Evolutionary conservation across 1,140 invertebrate genomes (phyloP), one percentile per base, ranked within the genome.

Genomic region (Batillaria attramentaria): DNA sequence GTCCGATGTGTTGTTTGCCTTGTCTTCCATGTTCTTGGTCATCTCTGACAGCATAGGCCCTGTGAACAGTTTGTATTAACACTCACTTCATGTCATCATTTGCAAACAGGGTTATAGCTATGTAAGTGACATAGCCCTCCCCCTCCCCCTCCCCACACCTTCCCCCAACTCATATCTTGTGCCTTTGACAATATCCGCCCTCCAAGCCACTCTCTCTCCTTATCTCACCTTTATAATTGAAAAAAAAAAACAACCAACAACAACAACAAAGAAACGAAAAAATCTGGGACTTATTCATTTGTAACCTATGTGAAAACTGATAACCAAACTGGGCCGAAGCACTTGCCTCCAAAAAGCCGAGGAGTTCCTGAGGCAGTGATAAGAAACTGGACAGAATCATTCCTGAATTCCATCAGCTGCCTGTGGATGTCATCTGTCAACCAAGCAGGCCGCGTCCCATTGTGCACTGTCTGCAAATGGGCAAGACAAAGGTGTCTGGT

Each of bases 401-500:
- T 4, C 16, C 35, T 28, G 18, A 42, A 43, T 6, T 62, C 43
- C 35, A 72, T 28, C 35, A 79, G 46, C 35, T 37, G 0, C 8
- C n/a, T 60, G 24, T 79, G 43, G 3, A 79, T 43, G 10, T 62
- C 68, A 31, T 50, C 20, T 33, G 46, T 79, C 68, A 79, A 13
- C 77, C 77, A 79, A 13, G n/a, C n/a, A 1, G 68, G 77, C 16
- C 33, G 77, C 10, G 18, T 60, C 69, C 72, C 43, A 31, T 79
- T 79, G 39, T 79, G 77, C 10, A 10, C 10, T 37, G 24, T 70
- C 76, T 78, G 46, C 16, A n/a, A n/a, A n/a, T n/a, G n/a, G n/a
- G n/a, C n/a, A n/a, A 39, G 1, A 18, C 10, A 33, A 69, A 54
- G 50, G 50, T n/a, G 18, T 54, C n/a, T 31, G 46, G 37, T 35